Evolutionary conservation across 2,888 invertebrate species (phyloP), one percentile per base, ranked within the genome.

Genomic region (Drosophila diplacantha): DNA sequence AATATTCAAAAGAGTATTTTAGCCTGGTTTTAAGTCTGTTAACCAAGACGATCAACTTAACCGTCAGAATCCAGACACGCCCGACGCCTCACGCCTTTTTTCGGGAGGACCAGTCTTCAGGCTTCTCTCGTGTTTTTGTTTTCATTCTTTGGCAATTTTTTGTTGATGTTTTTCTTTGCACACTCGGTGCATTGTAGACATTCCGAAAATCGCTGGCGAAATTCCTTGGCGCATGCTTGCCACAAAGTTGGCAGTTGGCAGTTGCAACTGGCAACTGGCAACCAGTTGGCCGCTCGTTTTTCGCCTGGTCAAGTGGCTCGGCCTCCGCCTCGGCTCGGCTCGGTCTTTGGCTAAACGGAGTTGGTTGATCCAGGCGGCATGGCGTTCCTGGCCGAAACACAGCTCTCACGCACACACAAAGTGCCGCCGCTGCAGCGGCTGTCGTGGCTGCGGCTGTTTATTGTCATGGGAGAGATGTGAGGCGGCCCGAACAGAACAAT

Each of bases 171-270:
- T 81, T 73, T 58, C 68, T 57, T 73, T 69, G 82, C 73, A 64
- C 83, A 78, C 81, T 83, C 75, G 75, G 79, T 68, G 68, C 79
- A 77, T 74, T 83, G 79, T 64, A 79, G 75, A 83, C 82, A 78
- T 78, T 83, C 84, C 78, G 55, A 83, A 83, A 81, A 78, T 83
- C 58, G 82, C 35, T 83, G 78, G 71, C 46, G 67, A 82, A 84
- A 79, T 79, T 84, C 77, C 72, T 82, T 79, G 77, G 77, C 84
- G 84, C 84, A 79, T 84, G 83, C 84, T 80, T 79, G 73, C 64
- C 68, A 81, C 71, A 71, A 69, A 77, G 58, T 72, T 65, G 63
- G 34, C 34, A 54, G 54, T 54, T 54, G 54, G 44, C 44, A 46
- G 44, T 46, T 31, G 44, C 29, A 29, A 46, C 18, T 46, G 44